Evolutionary conservation across 1,140 invertebrate genomes (phyloP).

Genomic region (Bombus soroeensis): DNA sequence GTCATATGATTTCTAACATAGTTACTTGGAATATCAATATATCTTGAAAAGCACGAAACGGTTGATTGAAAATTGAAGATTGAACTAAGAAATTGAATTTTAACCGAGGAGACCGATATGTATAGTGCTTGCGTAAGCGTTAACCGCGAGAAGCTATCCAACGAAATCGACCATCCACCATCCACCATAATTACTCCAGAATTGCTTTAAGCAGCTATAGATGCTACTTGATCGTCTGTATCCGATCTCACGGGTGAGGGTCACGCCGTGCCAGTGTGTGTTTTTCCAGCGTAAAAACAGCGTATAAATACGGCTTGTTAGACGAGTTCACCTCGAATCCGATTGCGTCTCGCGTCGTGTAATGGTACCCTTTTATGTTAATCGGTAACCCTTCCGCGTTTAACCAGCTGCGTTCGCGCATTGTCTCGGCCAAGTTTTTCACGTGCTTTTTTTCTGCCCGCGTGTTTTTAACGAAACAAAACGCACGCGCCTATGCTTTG

Average conservation of each 20-base stretch:
- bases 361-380: conserved; percentile 79
- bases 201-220: not conserved
- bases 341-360: conserved; percentile 68
- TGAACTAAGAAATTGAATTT: no score
- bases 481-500: conserved; percentile 46
- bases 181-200: not conserved
- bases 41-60: no score
- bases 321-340: conserved; percentile 47
- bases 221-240: not conserved
- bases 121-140: not conserved
- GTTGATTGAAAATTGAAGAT: no score
- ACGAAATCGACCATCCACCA: not conserved
- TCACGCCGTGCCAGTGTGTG: conserved; percentile 19
- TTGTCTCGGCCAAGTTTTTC: conserved; percentile 50
- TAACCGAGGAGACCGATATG: no score
- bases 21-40: no score
- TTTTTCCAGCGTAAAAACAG: conserved; percentile 40
- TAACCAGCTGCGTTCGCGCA: conserved; percentile 76
- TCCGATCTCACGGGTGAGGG: not conserved
- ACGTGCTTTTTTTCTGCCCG: conserved; percentile 41
- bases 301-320: conserved; percentile 52
- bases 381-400: conserved; percentile 78
- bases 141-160: not conserved
- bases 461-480: conserved; percentile 52
- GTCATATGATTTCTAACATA: no score